Base-by-base conservation (phyloP, 2,888 invertebrate species). In the Aproaerema taeniolella region DNA sequence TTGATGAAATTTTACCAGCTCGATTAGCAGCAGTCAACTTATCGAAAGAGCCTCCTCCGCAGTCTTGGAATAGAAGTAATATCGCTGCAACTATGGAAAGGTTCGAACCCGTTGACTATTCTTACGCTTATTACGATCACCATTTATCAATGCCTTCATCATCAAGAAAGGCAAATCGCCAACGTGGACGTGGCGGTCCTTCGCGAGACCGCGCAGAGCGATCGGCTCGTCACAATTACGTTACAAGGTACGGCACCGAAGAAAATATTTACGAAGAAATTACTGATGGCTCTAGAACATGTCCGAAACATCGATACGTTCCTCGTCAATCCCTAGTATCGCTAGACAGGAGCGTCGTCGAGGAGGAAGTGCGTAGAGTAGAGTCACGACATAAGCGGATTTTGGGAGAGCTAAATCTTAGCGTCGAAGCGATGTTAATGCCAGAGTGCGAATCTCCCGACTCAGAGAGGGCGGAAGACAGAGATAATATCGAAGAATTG, bases 351-450 rank as follows among this genome's bases (percentile, higher is more conserved):
- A 91, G 90, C 58, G 89, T 94, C 41, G 91, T 95, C 25, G 94
- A 93, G 63, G 95, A 95, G 70, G 95, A 95, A 77, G 92, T 95
- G 39, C 90, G 94, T 37, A 88, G 93, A 50, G 95, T 96, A 35
- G 95, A 95, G 72, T 92, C 91, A 48, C 89, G 93, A 41, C 95
- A 96, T 77, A 91, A 92, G 57, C 88, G 93, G 64, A 93, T 95
- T 53, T 88, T 96, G 48, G 95, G 94, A 31, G 95, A 96, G 74
- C 83, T 96, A 43, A 95, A 95, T 87, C 89, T 96, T 45, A 93
- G 95, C 55, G 93, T 94, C 31, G 95, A 96, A 80, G 95, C 94
- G 31, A 95, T 96, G 95, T 78, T 96, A 50, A 96, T 95, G 95
- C 95, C 95, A 11, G 90, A 92, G 61, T 90, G 90, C 47, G 89